Base-by-base conservation (phyloP, 2,797 vertebrate genomes). In the Cuculus canorus region DNA sequence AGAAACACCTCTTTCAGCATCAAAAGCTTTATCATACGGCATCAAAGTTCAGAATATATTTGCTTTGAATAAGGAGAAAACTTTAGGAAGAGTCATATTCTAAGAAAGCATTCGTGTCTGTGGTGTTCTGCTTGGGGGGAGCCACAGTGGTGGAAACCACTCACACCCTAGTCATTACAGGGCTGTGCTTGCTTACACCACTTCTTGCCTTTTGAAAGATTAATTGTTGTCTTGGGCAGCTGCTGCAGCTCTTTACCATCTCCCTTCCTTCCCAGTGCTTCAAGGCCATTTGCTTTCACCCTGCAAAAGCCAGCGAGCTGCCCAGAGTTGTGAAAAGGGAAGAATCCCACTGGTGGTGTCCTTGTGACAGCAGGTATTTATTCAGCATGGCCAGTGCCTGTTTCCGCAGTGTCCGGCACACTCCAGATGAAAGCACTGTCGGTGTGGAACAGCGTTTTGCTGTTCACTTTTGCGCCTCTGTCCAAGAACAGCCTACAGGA, bases 401-500 rank as follows among this genome's bases (percentile, higher is more conserved):
- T 10, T 18, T 6, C 6, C 7, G 68, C 64, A 43, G 39, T 11
- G 41, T 18, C 5, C 19, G 50, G 39, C 32, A 5, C 15, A 17
- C 5, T 32, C n/a, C 35, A 15, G 45, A 52, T 41, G 59, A 25
- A 69, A 78, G 57, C 71, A 43, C 52, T 33, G 61, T 50, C 24
- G 7, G 47, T 27, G 27, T 35, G 32, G 39, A 90, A 75, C 5
- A 73, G 71, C 65, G 86, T 23, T 96, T 81, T 88, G 37, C 53
- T 90, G 82, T 59, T 80, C 45, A 22, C 86, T 84, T 50, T 53
- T 9, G n/a, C 19, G 81, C 59, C 54, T 84, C 93, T 15, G 48
- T n/a, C 66, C 64, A 57, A 82, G 86, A 95, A 86, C 27, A 93
- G 91, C 88, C 92, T 96, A 59, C 91, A 96, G 85, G 60, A 80